These are phyloP conservation scores for Prietella phreatophila DNA, from an alignment of 2,113 vertebrate species.

Conservation along the genomic window DNA sequence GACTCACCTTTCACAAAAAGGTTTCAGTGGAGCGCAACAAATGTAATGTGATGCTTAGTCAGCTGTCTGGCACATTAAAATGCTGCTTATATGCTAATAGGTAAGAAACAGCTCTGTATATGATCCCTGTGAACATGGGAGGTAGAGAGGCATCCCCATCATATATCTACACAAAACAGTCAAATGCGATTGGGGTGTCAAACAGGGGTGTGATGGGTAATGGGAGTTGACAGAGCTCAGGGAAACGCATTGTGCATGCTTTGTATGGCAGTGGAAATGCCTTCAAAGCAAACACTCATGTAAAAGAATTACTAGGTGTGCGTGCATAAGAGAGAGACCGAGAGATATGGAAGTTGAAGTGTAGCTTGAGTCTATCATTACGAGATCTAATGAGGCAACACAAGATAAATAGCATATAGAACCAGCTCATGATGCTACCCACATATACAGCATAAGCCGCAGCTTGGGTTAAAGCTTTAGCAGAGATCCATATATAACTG, in stretches of 20 bases:
- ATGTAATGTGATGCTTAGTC: constrained; percentile 48
- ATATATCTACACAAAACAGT: constrained; percentile 43
- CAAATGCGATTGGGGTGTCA: constrained; percentile 40
- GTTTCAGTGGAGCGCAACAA: constrained; percentile 43
- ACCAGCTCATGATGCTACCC: not conserved
- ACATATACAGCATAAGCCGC: not conserved
- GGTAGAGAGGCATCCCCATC: constrained; percentile 32
- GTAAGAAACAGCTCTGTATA: constrained; percentile 44
- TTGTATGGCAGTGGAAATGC: constrained; percentile 28
- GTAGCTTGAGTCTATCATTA: constrained; percentile 1
- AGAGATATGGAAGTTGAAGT: not conserved
- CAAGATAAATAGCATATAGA: constrained; percentile 7
- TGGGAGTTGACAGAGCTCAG: constrained; percentile 45
- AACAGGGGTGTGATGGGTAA: constrained; percentile 28
- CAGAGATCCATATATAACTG: not conserved
- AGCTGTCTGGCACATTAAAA: constrained; percentile 26
- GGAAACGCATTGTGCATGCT: constrained; percentile 33
- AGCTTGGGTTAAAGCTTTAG: not conserved
- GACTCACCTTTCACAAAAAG: constrained; percentile 38
- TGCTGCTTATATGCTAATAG: constrained; percentile 35
- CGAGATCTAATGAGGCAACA: constrained; percentile 19
- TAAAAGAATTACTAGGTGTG: constrained; percentile 25
- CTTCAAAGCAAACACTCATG: constrained; percentile 20
- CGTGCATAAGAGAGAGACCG: no score
- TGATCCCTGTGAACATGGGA: constrained; percentile 19